Base-by-base conservation (phyloP, 2,888 invertebrate genomes). In the Ennomos erosarius region DNA sequence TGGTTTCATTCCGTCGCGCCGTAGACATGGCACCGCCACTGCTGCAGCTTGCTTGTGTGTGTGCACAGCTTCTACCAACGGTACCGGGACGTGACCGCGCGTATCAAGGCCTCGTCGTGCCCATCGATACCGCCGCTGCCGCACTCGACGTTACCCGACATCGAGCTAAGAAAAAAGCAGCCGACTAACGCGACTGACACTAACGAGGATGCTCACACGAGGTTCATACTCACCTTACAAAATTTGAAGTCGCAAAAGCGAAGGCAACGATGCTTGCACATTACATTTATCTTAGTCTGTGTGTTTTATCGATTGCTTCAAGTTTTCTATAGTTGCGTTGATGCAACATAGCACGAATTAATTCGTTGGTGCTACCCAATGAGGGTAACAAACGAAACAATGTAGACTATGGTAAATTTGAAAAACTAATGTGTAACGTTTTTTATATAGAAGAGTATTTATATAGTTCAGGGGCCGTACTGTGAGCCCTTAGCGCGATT, bases 51-150 rank as follows among this genome's bases (percentile, higher is more conserved):
- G 59, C 59, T 59, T 59, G 49, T 82, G 77, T 82, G 76, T 85
- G 81, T 84, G 81, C 83, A 89, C 94, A 97, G 97, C 95, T 97
- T 97, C 95, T 96, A 96, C 95, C 95, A 96, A 93, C 96, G 96
- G 92, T 96, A 97, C 93, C 94, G 95, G 91, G 96, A 96, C 94
- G 95, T 97, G 92, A 96, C 96, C 90, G 97, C 96, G 90, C 96
- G 97, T 93, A 97, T 97, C 93, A 96, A 96, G 94, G 96, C 97
- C 85, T 95, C 95, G 79, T 96, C 96, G 91, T 96, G 95, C 88
- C 96, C 96, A 75, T 94, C 95, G 83, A 94, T 96, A 90, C 94
- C 94, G 79, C 94, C 95, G 74, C 88, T 93, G 79, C 93, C 93
- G 80, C 87, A 88, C 75, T 84, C 90, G 65, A 74, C 87, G 62